Conservation (phyloP, 1,140 invertebrate genomes). For the Apis laboriosa region DNA sequence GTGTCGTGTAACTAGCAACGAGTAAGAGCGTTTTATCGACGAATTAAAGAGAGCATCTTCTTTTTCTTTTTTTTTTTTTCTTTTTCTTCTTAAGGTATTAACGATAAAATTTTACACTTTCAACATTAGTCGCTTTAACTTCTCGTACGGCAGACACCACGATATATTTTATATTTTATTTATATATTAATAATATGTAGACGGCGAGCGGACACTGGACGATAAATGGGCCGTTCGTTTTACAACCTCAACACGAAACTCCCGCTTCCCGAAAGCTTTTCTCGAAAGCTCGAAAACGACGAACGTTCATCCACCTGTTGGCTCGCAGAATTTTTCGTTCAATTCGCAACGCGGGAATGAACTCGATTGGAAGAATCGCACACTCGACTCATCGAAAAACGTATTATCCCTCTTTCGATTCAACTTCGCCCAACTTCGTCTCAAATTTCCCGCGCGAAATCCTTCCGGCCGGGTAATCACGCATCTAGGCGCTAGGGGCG, state of each 20-base stretch:
- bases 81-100: conserved; percentile 45
- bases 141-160: conserved; percentile 52
- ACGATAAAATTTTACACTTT: conserved; percentile 67
- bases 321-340: background rate
- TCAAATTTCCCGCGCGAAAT: background rate
- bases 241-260: background rate
- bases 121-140: conserved; percentile 60
- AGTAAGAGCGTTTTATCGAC: conserved; percentile 39
- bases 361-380: background rate
- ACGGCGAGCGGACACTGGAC: conserved; percentile 37
- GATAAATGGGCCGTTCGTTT: conserved; percentile 1
- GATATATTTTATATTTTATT: conserved; percentile 35
- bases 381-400: background rate
- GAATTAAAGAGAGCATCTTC: conserved; percentile 36
- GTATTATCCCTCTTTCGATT: background rate
- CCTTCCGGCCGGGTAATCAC: background rate
- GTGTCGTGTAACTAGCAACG: conserved; percentile 42
- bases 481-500: background rate
- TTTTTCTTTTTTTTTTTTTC: conserved; percentile 16
- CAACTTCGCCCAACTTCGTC: background rate
- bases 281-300: background rate
- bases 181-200: conserved; percentile 24
- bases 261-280: too few species aligned
- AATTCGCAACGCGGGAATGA: conserved; percentile 6
- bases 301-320: background rate